Percentiles rank a stretch among this genome's conserved stretches.
phyloP scores from a whole-genome alignment of 2,888 invertebrate species.

The Drosophila tanythrix region DNA sequence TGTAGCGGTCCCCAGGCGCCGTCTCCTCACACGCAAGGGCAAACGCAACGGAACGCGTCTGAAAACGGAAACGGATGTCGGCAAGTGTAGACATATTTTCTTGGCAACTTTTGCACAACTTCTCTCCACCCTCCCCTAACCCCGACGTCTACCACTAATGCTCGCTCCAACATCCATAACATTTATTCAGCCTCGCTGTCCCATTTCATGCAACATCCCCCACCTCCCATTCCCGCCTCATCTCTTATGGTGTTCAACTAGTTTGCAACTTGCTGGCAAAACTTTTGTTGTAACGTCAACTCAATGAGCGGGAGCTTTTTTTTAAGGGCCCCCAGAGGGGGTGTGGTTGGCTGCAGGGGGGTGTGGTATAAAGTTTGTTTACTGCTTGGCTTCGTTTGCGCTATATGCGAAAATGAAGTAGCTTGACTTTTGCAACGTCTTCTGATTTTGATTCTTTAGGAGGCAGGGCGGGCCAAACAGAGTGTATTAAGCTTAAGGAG shows the following conservation, averaged over 20 bases:
- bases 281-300: conserved; percentile 67
- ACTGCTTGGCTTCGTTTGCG: conserved; percentile 47
- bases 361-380: conserved; percentile 55
- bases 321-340: conserved; percentile 1
- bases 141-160: not conserved
- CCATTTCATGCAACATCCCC: conserved; percentile 10
- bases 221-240: not conserved
- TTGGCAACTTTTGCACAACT: conserved; percentile 58
- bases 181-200: conserved; percentile 36
- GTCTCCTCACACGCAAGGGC: conserved; percentile 29
- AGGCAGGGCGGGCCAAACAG: conserved; percentile 29
- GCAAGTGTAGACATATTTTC: conserved; percentile 76
- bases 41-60: conserved; percentile 37
- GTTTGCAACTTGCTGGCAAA: conserved; percentile 56
- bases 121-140: not conserved
- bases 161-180: conserved; percentile 35
- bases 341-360: not conserved
- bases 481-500: conserved; percentile 52
- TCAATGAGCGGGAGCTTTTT: conserved; percentile 65
- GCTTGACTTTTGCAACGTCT: conserved; percentile 63
- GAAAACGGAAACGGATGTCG: conserved; percentile 71
- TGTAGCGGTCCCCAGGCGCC: conserved; percentile 39
- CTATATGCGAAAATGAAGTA: conserved; percentile 67
- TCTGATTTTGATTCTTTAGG: conserved; percentile 47
- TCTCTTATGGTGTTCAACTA: conserved; percentile 40